phyloP scores from a whole-genome alignment of 2,888 invertebrate genomes.

The Epinotia ramella region DNA sequence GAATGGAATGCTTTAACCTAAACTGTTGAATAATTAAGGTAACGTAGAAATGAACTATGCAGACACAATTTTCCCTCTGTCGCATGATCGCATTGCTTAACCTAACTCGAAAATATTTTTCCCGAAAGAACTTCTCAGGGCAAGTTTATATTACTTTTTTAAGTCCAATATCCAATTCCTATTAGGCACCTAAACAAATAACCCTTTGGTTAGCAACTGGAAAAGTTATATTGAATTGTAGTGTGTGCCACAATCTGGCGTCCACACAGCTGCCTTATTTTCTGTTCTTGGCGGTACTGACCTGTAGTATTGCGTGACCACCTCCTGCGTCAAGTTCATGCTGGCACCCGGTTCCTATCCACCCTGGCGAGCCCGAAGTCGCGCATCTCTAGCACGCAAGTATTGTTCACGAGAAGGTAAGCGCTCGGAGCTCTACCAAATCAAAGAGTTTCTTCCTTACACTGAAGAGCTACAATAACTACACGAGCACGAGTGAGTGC shows the following conservation, averaged over 20 bases:
- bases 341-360: constrained; percentile 89
- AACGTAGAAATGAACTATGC: neutral
- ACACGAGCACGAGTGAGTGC: too few species aligned
- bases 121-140: constrained; percentile 2
- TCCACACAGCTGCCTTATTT: too few species aligned
- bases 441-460: neutral
- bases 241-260: constrained; percentile 11
- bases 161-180: constrained; percentile 31
- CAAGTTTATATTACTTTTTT: constrained; percentile 37
- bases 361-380: constrained; percentile 99
- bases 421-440: too few species aligned
- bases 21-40: neutral
- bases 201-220: constrained; percentile 22
- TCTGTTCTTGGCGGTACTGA: too few species aligned
- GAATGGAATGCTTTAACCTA: neutral
- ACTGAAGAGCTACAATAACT: neutral
- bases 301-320: constrained; percentile 99
- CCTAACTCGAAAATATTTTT: constrained; percentile 1
- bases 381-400: constrained; percentile 99
- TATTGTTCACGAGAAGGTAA: constrained; percentile 98
- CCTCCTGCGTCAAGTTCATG: constrained; percentile 99
- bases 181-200: constrained; percentile 36
- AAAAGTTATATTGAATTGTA: constrained; percentile 25
- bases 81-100: neutral
- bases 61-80: neutral